Conservation (phyloP, 2,888 invertebrate genomes). For the Perdita meconis region DNA sequence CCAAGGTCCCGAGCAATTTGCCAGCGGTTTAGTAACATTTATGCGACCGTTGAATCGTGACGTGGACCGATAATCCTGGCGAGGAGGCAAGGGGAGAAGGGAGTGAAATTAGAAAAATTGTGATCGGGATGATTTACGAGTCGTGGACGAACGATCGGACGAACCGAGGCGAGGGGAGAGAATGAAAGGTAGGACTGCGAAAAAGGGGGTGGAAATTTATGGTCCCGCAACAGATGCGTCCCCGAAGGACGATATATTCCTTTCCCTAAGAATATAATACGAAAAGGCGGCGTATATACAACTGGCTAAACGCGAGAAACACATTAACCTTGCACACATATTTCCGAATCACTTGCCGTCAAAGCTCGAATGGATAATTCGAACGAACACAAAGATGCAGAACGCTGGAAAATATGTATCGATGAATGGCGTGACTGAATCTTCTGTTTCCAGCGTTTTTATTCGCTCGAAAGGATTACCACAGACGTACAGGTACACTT, state of each 20-base stretch:
- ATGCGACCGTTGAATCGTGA: conserved; percentile 41
- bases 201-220: conserved; percentile 69
- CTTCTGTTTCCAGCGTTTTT: too few relatives aligned
- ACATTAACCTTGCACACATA: conserved; percentile 52
- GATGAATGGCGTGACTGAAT: too few relatives aligned
- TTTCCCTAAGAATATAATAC: conserved; percentile 64
- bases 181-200: conserved; percentile 48
- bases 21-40: conserved; percentile 30
- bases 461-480: too few relatives aligned
- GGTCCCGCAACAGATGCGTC: conserved; percentile 72
- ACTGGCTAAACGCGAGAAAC: conserved; percentile 43
- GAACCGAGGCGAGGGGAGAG: conserved; percentile 25
- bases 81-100: neutral
- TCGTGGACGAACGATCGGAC: conserved; percentile 41
- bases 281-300: conserved; percentile 44
- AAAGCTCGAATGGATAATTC: too few relatives aligned
- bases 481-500: too few relatives aligned
- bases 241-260: conserved; percentile 71
- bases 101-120: conserved; percentile 67
- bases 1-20: conserved; percentile 42
- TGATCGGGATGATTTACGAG: conserved; percentile 68
- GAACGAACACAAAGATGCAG: too few relatives aligned
- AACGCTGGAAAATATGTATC: too few relatives aligned
- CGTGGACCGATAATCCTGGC: conserved; percentile 57
- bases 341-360: conserved; percentile 36